These are phyloP conservation scores for Balaeniceps rex DNA, from an alignment of 2,113 vertebrate genomes.

Conservation along the genomic window DNA sequence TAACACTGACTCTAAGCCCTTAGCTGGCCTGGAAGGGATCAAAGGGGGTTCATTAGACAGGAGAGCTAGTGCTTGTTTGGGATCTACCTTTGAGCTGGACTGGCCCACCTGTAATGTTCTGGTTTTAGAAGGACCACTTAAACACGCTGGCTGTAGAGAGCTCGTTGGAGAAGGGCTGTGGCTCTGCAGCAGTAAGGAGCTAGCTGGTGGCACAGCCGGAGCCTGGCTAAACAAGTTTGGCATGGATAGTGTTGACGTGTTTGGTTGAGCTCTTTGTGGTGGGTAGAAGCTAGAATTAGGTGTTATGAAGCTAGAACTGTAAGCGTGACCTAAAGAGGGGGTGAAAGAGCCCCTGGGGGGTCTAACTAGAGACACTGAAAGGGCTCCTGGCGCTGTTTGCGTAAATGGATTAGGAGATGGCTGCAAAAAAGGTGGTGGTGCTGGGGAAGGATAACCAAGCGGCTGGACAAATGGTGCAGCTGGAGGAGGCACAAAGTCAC, in stretches of 20 bases:
- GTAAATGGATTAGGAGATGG: slow-evolving; percentile 85
- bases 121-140: slow-evolving; percentile 50
- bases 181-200: slow-evolving; percentile 62
- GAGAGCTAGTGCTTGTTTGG: slow-evolving; percentile 64
- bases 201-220: slow-evolving; percentile 61
- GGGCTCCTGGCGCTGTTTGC: slow-evolving; percentile 59
- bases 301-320: slow-evolving; percentile 72
- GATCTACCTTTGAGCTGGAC: slow-evolving; percentile 67
- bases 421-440: slow-evolving; percentile 67
- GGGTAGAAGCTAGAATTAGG: slow-evolving; percentile 71
- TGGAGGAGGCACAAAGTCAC: slow-evolving; percentile 48
- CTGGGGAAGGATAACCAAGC: slow-evolving; percentile 67
- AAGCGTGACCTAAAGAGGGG: slow-evolving; percentile 76
- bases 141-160: slow-evolving; percentile 7
- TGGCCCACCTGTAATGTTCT: slow-evolving; percentile 67
- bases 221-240: slow-evolving; percentile 81
- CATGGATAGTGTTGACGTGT: slow-evolving; percentile 74
- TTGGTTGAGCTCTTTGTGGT: slow-evolving; percentile 68
- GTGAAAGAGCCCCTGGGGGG: slow-evolving; percentile 74
- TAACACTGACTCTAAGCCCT: slow-evolving; percentile 61
- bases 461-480: slow-evolving; percentile 62
- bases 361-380: slow-evolving; percentile 66
- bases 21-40: slow-evolving; percentile 65
- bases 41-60: slow-evolving; percentile 60
- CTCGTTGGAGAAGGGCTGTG: slow-evolving; percentile 31